Evolutionary conservation across 2,113 vertebrate species (phyloP).

Genomic region (Lepus europaeus): DNA sequence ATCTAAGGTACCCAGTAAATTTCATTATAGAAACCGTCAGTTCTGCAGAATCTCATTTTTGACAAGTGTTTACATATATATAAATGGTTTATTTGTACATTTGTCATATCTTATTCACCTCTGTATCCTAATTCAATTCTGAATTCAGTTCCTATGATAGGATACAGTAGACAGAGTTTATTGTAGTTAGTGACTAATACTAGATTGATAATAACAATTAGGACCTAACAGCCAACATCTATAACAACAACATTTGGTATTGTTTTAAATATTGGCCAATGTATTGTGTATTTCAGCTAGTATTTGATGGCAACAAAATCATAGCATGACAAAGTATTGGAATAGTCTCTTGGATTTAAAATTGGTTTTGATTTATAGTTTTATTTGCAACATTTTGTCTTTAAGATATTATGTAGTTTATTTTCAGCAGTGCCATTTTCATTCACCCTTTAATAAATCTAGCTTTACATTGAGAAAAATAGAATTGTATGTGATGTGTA

Average conservation of each 20-base stretch:
- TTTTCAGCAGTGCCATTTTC: constrained; percentile 45
- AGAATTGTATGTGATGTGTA: not conserved
- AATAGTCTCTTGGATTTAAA: constrained; percentile 42
- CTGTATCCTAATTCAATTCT: not conserved
- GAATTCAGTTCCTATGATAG: not conserved
- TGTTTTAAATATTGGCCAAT: constrained; percentile 20
- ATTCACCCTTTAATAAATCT: constrained; percentile 27
- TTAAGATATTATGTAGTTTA: constrained; percentile 30
- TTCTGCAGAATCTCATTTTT: constrained; percentile 57
- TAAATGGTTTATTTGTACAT: constrained; percentile 22
- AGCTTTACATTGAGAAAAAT: constrained; percentile 61
- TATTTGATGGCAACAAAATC: constrained; percentile 25
- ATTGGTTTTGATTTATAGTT: constrained; percentile 28
- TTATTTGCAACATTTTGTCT: constrained; percentile 56
- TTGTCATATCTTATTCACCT: not conserved
- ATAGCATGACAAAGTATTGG: constrained; percentile 21
- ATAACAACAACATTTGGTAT: not conserved
- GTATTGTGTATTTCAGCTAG: constrained; percentile 51
- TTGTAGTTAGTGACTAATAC: constrained; percentile 44
- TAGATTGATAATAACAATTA: constrained; percentile 44
- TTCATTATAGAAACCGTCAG: not conserved
- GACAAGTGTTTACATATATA: constrained; percentile 43
- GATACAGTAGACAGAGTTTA: not conserved
- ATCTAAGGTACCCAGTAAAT: constrained; percentile 26
- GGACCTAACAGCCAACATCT: not conserved